Evolutionary conservation across 1,140 invertebrate genomes (phyloP).

Genomic region (Stegodyphus dumicola): DNA sequence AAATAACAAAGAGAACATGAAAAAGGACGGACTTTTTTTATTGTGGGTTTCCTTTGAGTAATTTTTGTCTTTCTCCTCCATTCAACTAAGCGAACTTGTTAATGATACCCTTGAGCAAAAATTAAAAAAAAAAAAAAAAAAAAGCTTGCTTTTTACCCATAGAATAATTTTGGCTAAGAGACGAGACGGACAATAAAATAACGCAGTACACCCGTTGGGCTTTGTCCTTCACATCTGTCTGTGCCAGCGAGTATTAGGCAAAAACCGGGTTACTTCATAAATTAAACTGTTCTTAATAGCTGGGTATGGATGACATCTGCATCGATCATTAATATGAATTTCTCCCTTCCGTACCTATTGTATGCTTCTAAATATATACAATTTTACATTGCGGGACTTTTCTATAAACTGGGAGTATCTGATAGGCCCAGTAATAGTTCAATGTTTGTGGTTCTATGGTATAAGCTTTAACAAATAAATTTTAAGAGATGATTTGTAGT

Average conservation of each 20-base stretch:
- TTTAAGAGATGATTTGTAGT: no score
- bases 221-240: constrained; percentile 36
- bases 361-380: neutral
- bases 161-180: constrained; percentile 26
- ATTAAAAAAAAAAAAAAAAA: neutral
- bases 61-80: neutral
- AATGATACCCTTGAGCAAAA: constrained; percentile 43
- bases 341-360: neutral
- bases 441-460: no score
- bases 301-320: constrained; percentile 18
- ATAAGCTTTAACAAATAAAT: no score
- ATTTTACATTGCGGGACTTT: neutral
- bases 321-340: constrained; percentile 41
- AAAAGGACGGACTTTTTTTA: no score
- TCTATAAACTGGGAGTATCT: no score
- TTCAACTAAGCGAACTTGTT: constrained; percentile 32
- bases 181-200: neutral
- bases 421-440: no score
- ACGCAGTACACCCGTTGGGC: constrained; percentile 37
- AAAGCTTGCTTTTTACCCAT: neutral
- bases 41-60: no score
- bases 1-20: no score
- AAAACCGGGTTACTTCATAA: constrained; percentile 28
- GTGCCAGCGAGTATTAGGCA: neutral
- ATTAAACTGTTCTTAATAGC: constrained; percentile 46